Evolutionary conservation across 2,797 vertebrate genomes (phyloP), one percentile per base, ranked within the genome.

Genomic region (Phyllotis vaccarum): DNA sequence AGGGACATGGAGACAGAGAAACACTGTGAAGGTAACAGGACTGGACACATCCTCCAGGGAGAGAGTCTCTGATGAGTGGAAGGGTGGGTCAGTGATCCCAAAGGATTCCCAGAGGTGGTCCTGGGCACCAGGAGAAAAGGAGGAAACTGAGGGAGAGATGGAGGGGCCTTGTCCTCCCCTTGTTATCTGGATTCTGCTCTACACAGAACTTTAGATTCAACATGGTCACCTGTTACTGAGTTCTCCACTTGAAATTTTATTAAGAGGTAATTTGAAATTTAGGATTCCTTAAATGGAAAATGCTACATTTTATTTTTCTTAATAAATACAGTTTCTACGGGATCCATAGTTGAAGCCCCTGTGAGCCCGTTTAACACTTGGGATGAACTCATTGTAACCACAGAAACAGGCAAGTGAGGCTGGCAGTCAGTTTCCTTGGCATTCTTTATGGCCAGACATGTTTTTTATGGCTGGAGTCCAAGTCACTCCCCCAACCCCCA

Each of bases 211-310:
- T 70, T 40, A 54, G 31, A 62, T 78, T 76, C 34, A 60, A 90
- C 75, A 80, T 31, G 14, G 5, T 43, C 19, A 56, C 34, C n/a
- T 29, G 34, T 91, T 72, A 70, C 34, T 19, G 34, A 70, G 19
- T 70, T 37, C 17, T n/a, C 7, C 29, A 21, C 31, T 93, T 46
- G 81, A 64, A 74, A 68, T 91, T 95, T 94, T 86, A 60, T 94
- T 49, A 82, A 49, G 46, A 62, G 24, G 58, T 37, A 82, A 70
- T 62, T 52, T 58, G 34, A 74, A 90, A 64, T 60, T 76, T 40
- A 43, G 4, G 22, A 56, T 68, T 34, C 85, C n/a, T 54, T 72
- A 82, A 21, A 24, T 2, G 58, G 68, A 60, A 96, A 93, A 66
- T 14, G 37, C 13, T 46, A 74, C 56, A 72, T 37, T 40, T 64